These are phyloP conservation scores for Squalus acanthias DNA, from an alignment of 2,797 vertebrate genomes.

Conservation along the genomic window DNA sequence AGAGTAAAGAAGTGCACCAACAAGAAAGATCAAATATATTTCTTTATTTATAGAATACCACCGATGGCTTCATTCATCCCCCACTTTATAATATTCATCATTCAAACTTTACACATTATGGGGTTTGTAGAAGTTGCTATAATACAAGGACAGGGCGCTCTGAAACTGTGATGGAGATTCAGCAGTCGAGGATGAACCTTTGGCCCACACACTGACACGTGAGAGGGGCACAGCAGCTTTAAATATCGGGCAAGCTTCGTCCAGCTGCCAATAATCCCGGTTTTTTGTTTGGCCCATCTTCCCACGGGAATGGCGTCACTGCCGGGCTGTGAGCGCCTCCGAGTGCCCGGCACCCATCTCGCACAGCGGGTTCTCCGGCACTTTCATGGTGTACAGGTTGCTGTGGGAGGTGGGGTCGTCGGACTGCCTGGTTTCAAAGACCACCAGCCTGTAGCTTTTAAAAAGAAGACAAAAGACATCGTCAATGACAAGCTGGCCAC, in stretches of 20 bases:
- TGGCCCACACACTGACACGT: neutral
- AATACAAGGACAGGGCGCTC: neutral
- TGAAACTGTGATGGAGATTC: neutral
- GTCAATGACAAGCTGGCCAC: neutral
- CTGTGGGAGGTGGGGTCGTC: neutral
- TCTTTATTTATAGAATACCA: constrained; percentile 26
- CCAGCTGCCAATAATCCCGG: neutral
- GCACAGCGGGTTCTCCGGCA: neutral
- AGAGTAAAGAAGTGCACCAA: neutral
- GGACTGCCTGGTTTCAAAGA: neutral
- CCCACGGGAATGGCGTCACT: neutral
- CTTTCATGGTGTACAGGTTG: constrained; percentile 23
- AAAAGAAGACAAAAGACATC: too few species aligned
- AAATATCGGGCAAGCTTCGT: neutral
- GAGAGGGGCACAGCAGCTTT: neutral
- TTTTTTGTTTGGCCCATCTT: neutral
- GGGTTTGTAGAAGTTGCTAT: neutral
- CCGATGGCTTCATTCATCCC: neutral
- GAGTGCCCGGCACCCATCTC: neutral
- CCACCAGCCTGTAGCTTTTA: neutral
- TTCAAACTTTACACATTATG: neutral
- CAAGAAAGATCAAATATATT: neutral
- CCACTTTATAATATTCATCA: neutral
- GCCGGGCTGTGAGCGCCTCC: neutral
- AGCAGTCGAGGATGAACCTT: neutral